These are phyloP conservation scores for Gari tellinella DNA, from an alignment of 2,888 invertebrate genomes.

Conservation along the genomic window DNA sequence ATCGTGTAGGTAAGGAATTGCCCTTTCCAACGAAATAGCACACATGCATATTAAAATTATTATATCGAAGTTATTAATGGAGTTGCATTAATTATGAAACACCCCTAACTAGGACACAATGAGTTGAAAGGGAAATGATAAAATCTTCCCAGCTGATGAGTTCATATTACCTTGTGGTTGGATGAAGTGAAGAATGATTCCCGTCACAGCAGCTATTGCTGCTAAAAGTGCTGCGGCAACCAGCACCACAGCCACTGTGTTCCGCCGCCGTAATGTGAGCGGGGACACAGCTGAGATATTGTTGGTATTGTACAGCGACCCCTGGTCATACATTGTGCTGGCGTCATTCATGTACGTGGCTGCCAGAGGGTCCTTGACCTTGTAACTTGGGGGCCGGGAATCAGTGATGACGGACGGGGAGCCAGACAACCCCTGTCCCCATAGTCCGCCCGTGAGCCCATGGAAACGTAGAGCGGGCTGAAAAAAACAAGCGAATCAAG, in stretches of 20 bases:
- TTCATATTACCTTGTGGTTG: slow-evolving; percentile 65
- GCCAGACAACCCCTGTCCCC: slow-evolving; percentile 44
- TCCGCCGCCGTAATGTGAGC: slow-evolving; percentile 49
- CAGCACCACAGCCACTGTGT: slow-evolving; percentile 60
- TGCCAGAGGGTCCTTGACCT: slow-evolving; percentile 23
- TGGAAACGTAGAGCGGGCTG: slow-evolving; percentile 60
- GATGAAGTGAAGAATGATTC: slow-evolving; percentile 57
- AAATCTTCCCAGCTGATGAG: too few relatives aligned
- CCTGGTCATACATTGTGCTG: slow-evolving; percentile 38
- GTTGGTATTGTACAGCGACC: slow-evolving; percentile 19
- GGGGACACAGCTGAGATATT: slow-evolving; percentile 49
- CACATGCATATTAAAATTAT: too few relatives aligned
- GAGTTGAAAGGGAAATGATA: too few relatives aligned
- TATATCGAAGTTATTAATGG: too few relatives aligned
- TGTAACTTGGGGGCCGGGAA: slow-evolving; percentile 48
- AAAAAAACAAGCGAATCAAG: too few relatives aligned
- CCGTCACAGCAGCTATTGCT: slow-evolving; percentile 57
- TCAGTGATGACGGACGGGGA: slow-evolving; percentile 43
- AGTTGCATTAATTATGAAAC: too few relatives aligned
- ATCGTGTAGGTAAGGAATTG: too few relatives aligned
- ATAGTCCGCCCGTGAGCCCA: slow-evolving; percentile 45
- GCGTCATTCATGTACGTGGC: slow-evolving; percentile 26
- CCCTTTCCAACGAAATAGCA: too few relatives aligned
- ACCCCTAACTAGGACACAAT: too few relatives aligned
- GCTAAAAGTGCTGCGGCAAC: slow-evolving; percentile 64